phyloP scores from a whole-genome alignment of 2,113 vertebrate species.

The Colinus virginianus region DNA sequence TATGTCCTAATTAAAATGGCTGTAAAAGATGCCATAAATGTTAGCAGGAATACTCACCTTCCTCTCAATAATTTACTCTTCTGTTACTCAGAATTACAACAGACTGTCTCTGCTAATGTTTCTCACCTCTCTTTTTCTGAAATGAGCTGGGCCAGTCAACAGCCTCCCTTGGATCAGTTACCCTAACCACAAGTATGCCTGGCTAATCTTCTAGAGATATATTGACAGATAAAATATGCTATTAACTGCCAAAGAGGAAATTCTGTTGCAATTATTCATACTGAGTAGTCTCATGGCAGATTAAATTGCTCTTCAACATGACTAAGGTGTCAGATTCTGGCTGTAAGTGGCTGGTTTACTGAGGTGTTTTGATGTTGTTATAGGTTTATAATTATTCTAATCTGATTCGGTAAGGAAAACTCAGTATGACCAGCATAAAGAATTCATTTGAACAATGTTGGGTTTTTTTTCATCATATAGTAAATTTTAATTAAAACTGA shows the following conservation, averaged over 20 bases:
- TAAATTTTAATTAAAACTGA: constrained; percentile 59
- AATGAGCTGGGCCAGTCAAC: constrained; percentile 1
- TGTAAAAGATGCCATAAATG: constrained; percentile 1
- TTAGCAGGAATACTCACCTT: not conserved
- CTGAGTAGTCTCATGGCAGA: constrained; percentile 37
- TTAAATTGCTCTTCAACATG: constrained; percentile 52
- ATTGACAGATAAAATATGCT: constrained; percentile 33
- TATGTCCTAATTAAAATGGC: constrained; percentile 37
- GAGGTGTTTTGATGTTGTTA: constrained; percentile 49
- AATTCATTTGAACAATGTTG: constrained; percentile 62
- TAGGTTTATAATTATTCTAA: constrained; percentile 60
- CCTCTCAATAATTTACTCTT: constrained; percentile 23
- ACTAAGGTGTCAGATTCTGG: constrained; percentile 50
- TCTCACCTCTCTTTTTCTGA: constrained; percentile 7
- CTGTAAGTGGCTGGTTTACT: constrained; percentile 50
- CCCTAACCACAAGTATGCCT: not conserved
- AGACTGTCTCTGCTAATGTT: not conserved
- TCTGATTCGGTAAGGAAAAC: constrained; percentile 61
- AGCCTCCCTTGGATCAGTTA: not conserved
- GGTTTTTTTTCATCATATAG: constrained; percentile 21
- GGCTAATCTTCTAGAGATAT: not conserved
- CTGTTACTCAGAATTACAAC: not conserved
- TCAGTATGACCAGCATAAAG: constrained; percentile 37
- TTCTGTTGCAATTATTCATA: constrained; percentile 24
- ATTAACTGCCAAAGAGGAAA: constrained; percentile 34